Conservation (phyloP, 30 jellyfish, hydroid and myxozoan species). For the Clytia hemisphaerica region DNA sequence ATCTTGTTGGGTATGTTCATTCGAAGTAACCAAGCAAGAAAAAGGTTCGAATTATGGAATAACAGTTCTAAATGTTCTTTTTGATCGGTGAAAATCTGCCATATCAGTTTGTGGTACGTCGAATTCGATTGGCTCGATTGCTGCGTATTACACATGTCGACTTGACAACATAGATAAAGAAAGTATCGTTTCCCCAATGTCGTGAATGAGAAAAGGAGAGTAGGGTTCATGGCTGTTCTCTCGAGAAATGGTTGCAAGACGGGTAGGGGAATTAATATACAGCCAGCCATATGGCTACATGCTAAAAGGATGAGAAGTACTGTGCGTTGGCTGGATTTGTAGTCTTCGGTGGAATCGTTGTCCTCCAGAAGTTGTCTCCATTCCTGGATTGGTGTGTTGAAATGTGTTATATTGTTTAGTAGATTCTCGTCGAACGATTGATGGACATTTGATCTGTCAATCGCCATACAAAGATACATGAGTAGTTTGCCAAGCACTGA, state of each 20-base stretch:
- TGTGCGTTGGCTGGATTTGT: neutral
- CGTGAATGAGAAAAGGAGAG: neutral
- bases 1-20: too few species aligned
- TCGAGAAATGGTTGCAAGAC: neutral
- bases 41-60: too few species aligned
- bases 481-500: slow-evolving; percentile 19
- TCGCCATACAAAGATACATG: slow-evolving; percentile 12
- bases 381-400: slow-evolving; percentile 42
- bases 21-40: too few species aligned
- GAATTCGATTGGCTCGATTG: neutral
- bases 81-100: too few species aligned
- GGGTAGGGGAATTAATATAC: neutral
- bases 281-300: slow-evolving; percentile 16
- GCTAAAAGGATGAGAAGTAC: slow-evolving; percentile 5
- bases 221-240: neutral
- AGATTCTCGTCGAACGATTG: neutral
- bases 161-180: slow-evolving; percentile 55
- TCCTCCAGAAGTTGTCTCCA: slow-evolving; percentile 45
- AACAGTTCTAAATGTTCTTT: too few species aligned
- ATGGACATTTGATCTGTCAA: slow-evolving; percentile 23
- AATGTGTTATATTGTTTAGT: neutral
- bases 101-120: neutral
- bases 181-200: slow-evolving; percentile 36
- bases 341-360: neutral
- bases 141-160: neutral